These are phyloP conservation scores for Microctenopoma lineatum DNA, from an alignment of 2,797 vertebrate species.

Conservation along the genomic window DNA sequence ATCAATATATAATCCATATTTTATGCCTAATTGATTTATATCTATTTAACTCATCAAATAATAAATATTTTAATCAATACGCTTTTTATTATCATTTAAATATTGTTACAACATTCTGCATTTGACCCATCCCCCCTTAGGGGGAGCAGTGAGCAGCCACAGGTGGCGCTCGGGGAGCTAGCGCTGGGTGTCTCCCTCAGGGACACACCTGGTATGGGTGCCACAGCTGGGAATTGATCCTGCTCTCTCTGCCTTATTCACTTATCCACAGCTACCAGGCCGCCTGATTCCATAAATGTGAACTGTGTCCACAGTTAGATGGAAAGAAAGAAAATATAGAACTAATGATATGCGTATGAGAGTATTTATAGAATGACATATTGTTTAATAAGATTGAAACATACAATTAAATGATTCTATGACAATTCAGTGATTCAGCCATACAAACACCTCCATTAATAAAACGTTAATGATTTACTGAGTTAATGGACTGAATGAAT, in stretches of 20 bases:
- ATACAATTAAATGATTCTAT: not conserved
- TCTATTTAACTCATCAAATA: not conserved
- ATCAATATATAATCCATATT: too few species aligned
- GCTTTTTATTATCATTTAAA: too few species aligned
- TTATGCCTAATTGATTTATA: not conserved
- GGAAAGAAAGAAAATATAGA: not conserved
- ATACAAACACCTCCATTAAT: not conserved
- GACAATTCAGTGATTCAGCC: not conserved
- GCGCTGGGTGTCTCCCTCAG: too few species aligned
- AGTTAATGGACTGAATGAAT: not conserved
- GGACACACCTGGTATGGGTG: too few species aligned
- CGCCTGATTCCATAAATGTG: conserved; percentile 1
- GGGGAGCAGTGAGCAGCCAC: too few species aligned
- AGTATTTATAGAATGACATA: not conserved
- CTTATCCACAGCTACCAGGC: too few species aligned
- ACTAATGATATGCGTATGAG: not conserved
- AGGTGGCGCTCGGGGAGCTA: too few species aligned
- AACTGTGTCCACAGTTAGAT: not conserved
- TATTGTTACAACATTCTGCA: too few species aligned
- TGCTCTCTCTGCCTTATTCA: too few species aligned
- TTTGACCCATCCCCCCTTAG: too few species aligned
- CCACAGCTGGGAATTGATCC: too few species aligned
- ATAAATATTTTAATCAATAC: not conserved
- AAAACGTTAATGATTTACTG: not conserved
- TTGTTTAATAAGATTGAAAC: conserved; percentile 15